A percentile compares a stretch with the other conserved stretches of the same genome.
Evolutionary conservation across 1,140 invertebrate genomes (phyloP).

Genomic region (Drosophila teissieri): DNA sequence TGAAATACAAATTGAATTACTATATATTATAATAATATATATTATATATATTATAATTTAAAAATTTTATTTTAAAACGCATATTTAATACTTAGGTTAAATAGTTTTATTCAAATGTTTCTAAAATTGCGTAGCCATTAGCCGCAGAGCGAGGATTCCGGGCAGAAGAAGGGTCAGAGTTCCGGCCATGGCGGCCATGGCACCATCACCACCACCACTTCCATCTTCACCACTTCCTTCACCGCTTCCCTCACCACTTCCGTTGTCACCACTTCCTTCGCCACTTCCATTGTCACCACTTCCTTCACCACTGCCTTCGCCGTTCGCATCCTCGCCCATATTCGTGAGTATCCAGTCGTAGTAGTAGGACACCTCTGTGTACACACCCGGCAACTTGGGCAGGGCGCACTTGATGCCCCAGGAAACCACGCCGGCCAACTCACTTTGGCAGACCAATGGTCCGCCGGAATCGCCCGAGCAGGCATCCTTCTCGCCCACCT

Average conservation of each 20-base stretch:
- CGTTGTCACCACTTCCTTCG: conserved; percentile 1
- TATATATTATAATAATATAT: too few relatives aligned
- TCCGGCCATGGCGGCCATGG: conserved; percentile 32
- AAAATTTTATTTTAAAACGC: neutral
- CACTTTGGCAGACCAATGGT: conserved; percentile 85
- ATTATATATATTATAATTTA: too few relatives aligned
- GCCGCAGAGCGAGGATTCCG: conserved; percentile 2
- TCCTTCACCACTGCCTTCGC: neutral
- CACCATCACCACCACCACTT: conserved; percentile 19
- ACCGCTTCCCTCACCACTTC: conserved; percentile 8
- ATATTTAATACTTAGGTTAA: neutral
- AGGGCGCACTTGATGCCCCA: conserved; percentile 89
- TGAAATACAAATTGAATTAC: too few relatives aligned
- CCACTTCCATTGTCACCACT: conserved; percentile 4
- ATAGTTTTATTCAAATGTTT: neutral
- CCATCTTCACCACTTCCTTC: conserved; percentile 7
- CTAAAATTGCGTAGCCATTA: neutral
- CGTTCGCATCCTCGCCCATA: conserved; percentile 24
- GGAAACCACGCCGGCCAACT: conserved; percentile 88
- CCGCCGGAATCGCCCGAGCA: conserved; percentile 87
- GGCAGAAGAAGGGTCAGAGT: conserved; percentile 42
- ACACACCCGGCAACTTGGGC: conserved; percentile 89
- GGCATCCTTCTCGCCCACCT: conserved; percentile 68
- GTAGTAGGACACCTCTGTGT: conserved; percentile 88
- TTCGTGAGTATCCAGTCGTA: conserved; percentile 86